Base-by-base conservation (phyloP, 2,888 invertebrate species). In the Epistrophe grossulariae region DNA sequence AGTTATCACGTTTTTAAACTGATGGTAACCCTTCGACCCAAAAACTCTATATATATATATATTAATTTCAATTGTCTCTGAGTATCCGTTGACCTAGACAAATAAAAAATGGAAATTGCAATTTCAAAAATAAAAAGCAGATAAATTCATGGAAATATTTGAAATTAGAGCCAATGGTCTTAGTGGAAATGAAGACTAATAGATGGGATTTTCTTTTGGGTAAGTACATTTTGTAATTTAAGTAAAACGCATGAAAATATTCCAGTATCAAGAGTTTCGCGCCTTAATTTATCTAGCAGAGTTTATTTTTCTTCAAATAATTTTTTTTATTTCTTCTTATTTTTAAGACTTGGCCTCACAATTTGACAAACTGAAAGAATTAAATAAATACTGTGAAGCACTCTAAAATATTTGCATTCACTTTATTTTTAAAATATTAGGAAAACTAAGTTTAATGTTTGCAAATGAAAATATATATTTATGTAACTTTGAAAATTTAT, bases 101-200 rank as follows among this genome's bases (percentile, higher is more conserved):
- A 62, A 45, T 17, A 35, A 43, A 24, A 52, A 31, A 31, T 31
- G 31, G 31, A 31, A 31, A 31, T 31, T 31, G 4, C 2, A 15
- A 57, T 13, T 43, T 5, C 3, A 35, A 35, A 57, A 24, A 4
- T 5, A 13, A 35, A 31, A 45, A 45, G 48, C 28, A 64, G 28
- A 28, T 4, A 68, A 40, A 3, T 15, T 45, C 31, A 40, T 60
- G 74, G 19, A 45, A 64, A 45, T 45, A 43, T 9, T 62, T 62
- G 28, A 60, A 40, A 7, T 40, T 60, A 48, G n/a, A 35, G 35
- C 68, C 55, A 71, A 60, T 17, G 17, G 57, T 52, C 57, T 60
- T 72, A 59, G 50, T 68, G 60, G 35, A 73, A 60, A 83, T 68
- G 52, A 78, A 78, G 78, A 82, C 72, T 60, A 82, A 82, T 73